phyloP scores from a whole-genome alignment of 2,113 vertebrate species.

The Sylvia atricapilla region DNA sequence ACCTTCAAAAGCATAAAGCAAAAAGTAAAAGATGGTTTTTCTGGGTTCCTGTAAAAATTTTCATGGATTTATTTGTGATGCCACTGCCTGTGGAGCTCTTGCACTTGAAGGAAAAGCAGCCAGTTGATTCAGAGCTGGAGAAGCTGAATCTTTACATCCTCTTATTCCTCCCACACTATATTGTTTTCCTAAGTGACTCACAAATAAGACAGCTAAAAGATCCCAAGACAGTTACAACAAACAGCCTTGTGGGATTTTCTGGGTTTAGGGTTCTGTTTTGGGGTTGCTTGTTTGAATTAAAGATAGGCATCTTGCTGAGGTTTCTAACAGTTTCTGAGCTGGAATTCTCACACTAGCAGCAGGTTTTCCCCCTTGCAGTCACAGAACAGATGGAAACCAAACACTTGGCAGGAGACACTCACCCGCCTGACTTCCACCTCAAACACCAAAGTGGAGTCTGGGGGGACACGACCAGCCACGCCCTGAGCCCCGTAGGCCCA shows the following conservation, averaged over 20 bases:
- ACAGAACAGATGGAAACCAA: neutral
- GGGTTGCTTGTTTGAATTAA: neutral
- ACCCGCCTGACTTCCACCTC: slow-evolving; percentile 89
- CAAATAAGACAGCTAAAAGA: neutral
- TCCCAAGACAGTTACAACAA: neutral
- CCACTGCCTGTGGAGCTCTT: neutral
- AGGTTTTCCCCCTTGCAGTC: neutral
- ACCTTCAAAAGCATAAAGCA: slow-evolving; percentile 70
- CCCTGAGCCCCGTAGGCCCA: slow-evolving; percentile 87
- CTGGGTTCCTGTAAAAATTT: neutral
- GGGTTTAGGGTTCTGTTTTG: neutral
- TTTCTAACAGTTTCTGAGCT: neutral
- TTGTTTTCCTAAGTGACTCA: neutral
- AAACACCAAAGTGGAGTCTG: slow-evolving; percentile 85
- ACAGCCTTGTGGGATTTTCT: neutral
- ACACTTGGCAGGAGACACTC: neutral
- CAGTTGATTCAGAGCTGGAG: neutral
- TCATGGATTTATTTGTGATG: neutral
- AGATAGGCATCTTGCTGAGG: neutral
- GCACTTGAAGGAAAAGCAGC: neutral
- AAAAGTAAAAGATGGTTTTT: neutral
- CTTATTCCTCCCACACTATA: neutral
- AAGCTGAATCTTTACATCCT: neutral
- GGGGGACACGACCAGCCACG: slow-evolving; percentile 76
- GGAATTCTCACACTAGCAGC: neutral